These are phyloP conservation scores for Camptogramma bilineatum DNA, from an alignment of 2,888 invertebrate genomes.

Conservation along the genomic window DNA sequence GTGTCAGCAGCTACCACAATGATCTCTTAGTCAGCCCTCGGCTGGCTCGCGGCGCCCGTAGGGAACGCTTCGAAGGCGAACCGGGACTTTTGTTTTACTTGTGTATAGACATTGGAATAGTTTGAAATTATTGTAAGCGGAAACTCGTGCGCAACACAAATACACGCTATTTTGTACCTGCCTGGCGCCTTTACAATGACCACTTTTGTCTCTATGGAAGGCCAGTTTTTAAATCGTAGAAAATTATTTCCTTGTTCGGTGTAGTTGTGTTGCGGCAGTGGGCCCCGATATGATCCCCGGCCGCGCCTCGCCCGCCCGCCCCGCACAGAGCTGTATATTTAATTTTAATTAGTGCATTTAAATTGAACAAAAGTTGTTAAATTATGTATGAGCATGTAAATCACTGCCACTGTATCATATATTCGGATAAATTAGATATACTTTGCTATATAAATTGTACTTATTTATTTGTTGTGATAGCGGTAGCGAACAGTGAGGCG, in stretches of 20 bases:
- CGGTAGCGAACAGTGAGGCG: too few species aligned
- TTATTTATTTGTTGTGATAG: constrained; percentile 72
- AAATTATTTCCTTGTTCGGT: constrained; percentile 35
- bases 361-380: constrained; percentile 68
- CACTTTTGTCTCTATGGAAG: constrained; percentile 41
- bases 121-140: constrained; percentile 65
- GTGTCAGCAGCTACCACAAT: constrained; percentile 31
- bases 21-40: constrained; percentile 43
- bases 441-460: constrained; percentile 65
- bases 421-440: constrained; percentile 61
- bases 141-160: constrained; percentile 54
- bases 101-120: constrained; percentile 76
- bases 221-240: constrained; percentile 45
- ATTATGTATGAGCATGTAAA: constrained; percentile 67
- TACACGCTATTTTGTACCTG: constrained; percentile 46
- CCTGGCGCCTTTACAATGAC: constrained; percentile 38
- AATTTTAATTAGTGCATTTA: constrained; percentile 68
- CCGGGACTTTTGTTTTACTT: constrained; percentile 76
- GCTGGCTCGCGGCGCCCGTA: constrained; percentile 22
- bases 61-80: constrained; percentile 51
- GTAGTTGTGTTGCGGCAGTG: constrained; percentile 36
- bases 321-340: constrained; percentile 53
- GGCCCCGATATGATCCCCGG: constrained; percentile 29
- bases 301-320: constrained; percentile 56
- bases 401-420: constrained; percentile 74